Conservation (phyloP, 2,888 invertebrate genomes). For the Epinotia brunnichana region DNA sequence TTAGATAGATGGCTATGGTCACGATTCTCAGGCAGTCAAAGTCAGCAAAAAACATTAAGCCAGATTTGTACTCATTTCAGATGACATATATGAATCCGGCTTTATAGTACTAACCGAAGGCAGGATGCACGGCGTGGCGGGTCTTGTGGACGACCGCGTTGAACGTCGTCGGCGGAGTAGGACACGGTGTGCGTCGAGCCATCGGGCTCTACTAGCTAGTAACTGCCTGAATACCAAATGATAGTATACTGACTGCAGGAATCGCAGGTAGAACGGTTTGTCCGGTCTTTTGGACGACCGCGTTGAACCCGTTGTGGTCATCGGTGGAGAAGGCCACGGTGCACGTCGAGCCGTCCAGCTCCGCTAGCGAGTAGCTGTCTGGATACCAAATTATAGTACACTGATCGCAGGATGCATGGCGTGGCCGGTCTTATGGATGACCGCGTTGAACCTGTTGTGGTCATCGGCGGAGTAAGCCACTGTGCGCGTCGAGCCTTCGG, state of each 20-base stretch:
- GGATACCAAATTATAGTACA: constrained; percentile 44
- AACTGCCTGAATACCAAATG: constrained; percentile 66
- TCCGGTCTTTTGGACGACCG: constrained; percentile 86
- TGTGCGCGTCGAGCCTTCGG: constrained; percentile 83
- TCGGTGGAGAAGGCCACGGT: constrained; percentile 88
- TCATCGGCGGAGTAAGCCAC: constrained; percentile 88
- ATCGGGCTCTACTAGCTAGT: constrained; percentile 86
- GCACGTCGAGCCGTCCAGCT: constrained; percentile 84
- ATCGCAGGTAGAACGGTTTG: constrained; percentile 86
- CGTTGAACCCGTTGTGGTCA: constrained; percentile 88
- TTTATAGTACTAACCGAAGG: constrained; percentile 54
- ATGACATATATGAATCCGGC: no score
- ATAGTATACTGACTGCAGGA: constrained; percentile 65
- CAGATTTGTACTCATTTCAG: no score
- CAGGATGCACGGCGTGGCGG: constrained; percentile 85
- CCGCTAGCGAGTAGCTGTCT: constrained; percentile 87
- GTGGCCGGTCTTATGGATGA: constrained; percentile 86
- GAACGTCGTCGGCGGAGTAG: constrained; percentile 88
- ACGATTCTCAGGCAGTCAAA: no score
- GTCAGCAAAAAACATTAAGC: no score
- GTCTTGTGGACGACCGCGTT: constrained; percentile 87
- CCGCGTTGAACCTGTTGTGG: constrained; percentile 88
- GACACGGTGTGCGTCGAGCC: constrained; percentile 84
- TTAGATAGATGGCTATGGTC: no score
- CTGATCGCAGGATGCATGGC: constrained; percentile 80